Conservation (phyloP, 1,140 invertebrate species). For the Coelopa frigida region DNA sequence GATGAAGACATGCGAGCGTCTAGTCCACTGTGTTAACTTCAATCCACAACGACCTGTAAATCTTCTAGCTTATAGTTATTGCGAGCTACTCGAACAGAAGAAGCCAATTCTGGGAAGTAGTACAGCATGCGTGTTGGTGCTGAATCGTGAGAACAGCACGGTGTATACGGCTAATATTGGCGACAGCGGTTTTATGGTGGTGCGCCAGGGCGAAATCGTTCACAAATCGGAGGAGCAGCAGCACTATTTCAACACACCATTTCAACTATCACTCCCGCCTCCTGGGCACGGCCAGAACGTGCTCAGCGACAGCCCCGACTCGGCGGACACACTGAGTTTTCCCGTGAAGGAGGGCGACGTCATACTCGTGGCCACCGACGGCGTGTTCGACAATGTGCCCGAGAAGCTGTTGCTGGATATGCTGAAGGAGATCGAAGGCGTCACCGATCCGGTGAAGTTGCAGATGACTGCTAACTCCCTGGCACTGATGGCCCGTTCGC, state of each 20-base stretch:
- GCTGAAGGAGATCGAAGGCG: conserved; percentile 52
- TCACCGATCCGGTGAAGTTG: conserved; percentile 63
- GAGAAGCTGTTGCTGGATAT: conserved; percentile 66
- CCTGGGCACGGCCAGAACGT: conserved; percentile 77
- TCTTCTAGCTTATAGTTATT: conserved; percentile 81
- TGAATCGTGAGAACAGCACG: conserved; percentile 81
- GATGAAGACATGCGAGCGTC: conserved; percentile 88
- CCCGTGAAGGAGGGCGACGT: conserved; percentile 91
- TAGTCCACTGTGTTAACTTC: conserved; percentile 82
- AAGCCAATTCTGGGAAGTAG: conserved; percentile 90
- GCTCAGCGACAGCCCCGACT: conserved; percentile 85
- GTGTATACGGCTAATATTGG: conserved; percentile 96
- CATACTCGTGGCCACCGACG: conserved; percentile 92
- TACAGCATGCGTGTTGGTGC: conserved; percentile 91
- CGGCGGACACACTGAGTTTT: conserved; percentile 84
- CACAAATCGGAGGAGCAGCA: conserved; percentile 92
- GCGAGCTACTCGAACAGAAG: conserved; percentile 86
- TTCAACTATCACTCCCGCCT: conserved; percentile 89
- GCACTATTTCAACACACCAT: conserved; percentile 98
- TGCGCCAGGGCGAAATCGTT: conserved; percentile 77
- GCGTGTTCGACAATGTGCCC: conserved; percentile 96
- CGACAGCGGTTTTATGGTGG: conserved; percentile 95
- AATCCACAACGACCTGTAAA: conserved; percentile 76
- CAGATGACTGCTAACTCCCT: conserved; percentile 90
- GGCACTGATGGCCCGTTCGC: conserved; percentile 85